Evolutionary conservation across 1,140 invertebrate genomes (phyloP).

Genomic region (Drosophila pruinosa): DNA sequence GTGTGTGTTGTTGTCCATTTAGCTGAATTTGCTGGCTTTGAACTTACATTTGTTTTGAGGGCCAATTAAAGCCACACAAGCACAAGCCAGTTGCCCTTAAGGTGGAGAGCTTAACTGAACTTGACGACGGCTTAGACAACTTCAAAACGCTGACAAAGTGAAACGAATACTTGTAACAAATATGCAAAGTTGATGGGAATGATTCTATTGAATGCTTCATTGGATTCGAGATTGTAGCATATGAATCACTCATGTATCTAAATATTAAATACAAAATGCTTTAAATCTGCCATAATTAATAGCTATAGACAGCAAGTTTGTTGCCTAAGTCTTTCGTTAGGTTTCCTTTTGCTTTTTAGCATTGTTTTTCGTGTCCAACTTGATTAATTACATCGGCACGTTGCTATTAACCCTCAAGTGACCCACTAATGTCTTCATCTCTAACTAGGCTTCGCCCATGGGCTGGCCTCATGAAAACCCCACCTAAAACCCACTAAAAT

Average conservation of each 20-base stretch:
- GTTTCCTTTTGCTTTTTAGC: neutral
- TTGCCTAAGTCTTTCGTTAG: conserved; percentile 56
- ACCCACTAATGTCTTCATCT: conserved; percentile 44
- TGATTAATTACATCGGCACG: conserved; percentile 19
- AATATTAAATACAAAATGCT: neutral
- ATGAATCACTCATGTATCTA: neutral
- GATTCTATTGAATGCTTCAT: neutral
- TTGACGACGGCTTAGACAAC: conserved; percentile 10
- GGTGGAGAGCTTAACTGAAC: conserved; percentile 14
- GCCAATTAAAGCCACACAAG: conserved; percentile 34
- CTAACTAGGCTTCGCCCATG: conserved; percentile 6
- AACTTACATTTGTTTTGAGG: conserved; percentile 33
- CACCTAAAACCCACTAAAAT: neutral
- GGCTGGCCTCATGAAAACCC: neutral
- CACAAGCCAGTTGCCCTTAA: conserved; percentile 38
- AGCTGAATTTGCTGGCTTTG: conserved; percentile 29
- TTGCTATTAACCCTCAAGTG: conserved; percentile 31
- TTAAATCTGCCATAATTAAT: neutral
- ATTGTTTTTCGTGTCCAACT: neutral
- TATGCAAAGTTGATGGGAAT: neutral
- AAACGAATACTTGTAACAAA: neutral
- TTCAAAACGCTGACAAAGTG: neutral
- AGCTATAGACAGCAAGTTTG: conserved; percentile 33
- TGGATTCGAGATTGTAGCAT: neutral
- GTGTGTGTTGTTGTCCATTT: conserved; percentile 26